phyloP scores from a whole-genome alignment of 23 tunicate species.

The Corella eumyota region DNA sequence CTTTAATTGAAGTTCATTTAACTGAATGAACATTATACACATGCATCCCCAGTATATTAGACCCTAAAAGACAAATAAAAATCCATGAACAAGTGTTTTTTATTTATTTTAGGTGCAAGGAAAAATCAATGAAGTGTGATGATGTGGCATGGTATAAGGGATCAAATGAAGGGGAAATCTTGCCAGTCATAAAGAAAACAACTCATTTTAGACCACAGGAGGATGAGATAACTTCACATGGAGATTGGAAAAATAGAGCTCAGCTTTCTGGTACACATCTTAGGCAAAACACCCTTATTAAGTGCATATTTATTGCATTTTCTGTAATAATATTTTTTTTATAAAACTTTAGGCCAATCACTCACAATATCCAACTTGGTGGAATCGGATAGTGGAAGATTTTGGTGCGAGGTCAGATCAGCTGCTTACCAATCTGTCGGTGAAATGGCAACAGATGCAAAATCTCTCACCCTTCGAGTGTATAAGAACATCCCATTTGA shows the following conservation, averaged over 20 bases:
- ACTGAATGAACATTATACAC: too few relatives aligned
- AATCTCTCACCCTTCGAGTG: constrained; percentile 22
- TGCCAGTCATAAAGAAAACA: constrained; percentile 6
- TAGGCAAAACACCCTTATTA: background rate
- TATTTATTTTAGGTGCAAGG: background rate
- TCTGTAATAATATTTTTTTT: background rate
- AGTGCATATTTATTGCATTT: background rate
- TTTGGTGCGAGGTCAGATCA: constrained; percentile 53
- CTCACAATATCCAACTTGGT: constrained; percentile 7
- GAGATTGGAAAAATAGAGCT: constrained; percentile 34
- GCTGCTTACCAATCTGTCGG: constrained; percentile 22
- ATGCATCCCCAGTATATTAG: background rate
- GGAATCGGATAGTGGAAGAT: constrained; percentile 45
- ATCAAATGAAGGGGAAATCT: constrained; percentile 20
- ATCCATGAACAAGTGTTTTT: too few relatives aligned
- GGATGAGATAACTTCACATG: constrained; percentile 16
- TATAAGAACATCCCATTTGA: background rate
- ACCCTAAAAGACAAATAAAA: background rate
- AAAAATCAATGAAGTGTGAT: constrained; percentile 40
- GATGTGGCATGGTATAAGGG: constrained; percentile 80
- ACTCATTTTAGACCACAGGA: constrained; percentile 15
- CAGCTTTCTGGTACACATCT: constrained; percentile 12
- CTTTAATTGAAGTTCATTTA: too few relatives aligned
- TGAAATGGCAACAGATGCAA: constrained; percentile 43
- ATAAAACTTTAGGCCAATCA: constrained; percentile 34